These are phyloP conservation scores for Brachynemurus nebulosus DNA, from an alignment of 2,888 invertebrate genomes.

Conservation along the genomic window DNA sequence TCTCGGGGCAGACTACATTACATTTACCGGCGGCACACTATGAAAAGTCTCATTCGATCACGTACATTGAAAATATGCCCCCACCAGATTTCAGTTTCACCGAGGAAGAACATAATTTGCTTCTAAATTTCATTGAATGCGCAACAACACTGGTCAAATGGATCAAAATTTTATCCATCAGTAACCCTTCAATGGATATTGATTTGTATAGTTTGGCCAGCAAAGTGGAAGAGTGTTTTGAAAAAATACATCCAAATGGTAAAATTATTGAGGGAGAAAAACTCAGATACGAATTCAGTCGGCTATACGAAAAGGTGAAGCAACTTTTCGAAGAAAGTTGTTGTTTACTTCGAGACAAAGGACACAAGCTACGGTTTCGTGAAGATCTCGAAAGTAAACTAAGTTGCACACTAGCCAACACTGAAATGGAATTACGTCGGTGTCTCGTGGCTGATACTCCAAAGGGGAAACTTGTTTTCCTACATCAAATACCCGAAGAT, in stretches of 20 bases:
- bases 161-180: constrained; percentile 51
- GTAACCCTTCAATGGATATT: constrained; percentile 52
- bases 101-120: constrained; percentile 52
- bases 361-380: constrained; percentile 45
- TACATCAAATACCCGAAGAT: constrained; percentile 38
- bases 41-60: constrained; percentile 13
- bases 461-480: constrained; percentile 41
- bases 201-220: constrained; percentile 63
- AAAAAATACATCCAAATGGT: constrained; percentile 68
- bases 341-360: constrained; percentile 51
- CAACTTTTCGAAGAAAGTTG: constrained; percentile 63
- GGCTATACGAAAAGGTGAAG: constrained; percentile 49
- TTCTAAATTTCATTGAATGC: constrained; percentile 71
- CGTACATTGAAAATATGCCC: constrained; percentile 11
- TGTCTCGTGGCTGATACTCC: constrained; percentile 44
- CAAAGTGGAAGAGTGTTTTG: constrained; percentile 52
- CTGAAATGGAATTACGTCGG: constrained; percentile 58
- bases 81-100: constrained; percentile 32
- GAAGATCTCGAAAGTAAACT: constrained; percentile 56
- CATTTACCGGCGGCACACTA: constrained; percentile 8
- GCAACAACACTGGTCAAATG: constrained; percentile 77
- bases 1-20: constrained; percentile 28
- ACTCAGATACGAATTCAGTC: constrained; percentile 57
- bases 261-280: constrained; percentile 50
- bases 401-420: constrained; percentile 47